Evolutionary conservation across 2,888 invertebrate species (phyloP).

Genomic region (Heteropelma amictum): DNA sequence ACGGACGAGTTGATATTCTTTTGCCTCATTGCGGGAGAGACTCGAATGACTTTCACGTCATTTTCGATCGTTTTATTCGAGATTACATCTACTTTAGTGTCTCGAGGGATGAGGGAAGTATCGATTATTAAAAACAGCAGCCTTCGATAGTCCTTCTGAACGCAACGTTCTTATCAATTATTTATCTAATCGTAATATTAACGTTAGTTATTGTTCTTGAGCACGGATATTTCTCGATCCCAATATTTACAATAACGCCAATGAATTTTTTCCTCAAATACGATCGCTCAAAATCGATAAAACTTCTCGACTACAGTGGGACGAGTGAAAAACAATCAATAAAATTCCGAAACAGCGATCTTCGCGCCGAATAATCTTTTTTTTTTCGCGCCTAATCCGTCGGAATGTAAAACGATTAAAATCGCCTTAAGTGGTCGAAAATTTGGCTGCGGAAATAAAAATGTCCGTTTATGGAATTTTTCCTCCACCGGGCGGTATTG

Average conservation of each 20-base stretch:
- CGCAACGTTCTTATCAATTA: constrained; percentile 67
- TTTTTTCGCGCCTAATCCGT: too few relatives aligned
- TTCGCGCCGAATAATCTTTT: too few relatives aligned
- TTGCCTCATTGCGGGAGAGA: too few relatives aligned
- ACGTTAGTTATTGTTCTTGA: constrained; percentile 75
- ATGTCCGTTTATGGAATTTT: too few relatives aligned
- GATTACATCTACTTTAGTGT: constrained; percentile 42
- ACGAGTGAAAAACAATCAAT: too few relatives aligned
- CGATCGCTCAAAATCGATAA: neutral
- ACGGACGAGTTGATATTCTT: too few relatives aligned
- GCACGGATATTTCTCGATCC: constrained; percentile 67
- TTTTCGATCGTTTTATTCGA: neutral
- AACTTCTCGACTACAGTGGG: neutral
- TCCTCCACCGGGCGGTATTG: too few relatives aligned
- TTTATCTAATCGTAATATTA: constrained; percentile 57
- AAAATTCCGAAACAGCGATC: too few relatives aligned
- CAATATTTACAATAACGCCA: constrained; percentile 5
- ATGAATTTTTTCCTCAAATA: neutral
- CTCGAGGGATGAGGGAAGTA: constrained; percentile 61
- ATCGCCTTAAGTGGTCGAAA: too few relatives aligned
- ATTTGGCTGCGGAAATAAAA: too few relatives aligned
- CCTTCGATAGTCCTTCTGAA: constrained; percentile 68
- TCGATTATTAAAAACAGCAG: constrained; percentile 64
- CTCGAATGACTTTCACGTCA: too few relatives aligned
- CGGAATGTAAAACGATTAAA: too few relatives aligned